A percentile compares a stretch with the other conserved stretches of the same genome.
phyloP scores from a whole-genome alignment of 2,113 vertebrate genomes.

The Petrocephalus microphthalmus region DNA sequence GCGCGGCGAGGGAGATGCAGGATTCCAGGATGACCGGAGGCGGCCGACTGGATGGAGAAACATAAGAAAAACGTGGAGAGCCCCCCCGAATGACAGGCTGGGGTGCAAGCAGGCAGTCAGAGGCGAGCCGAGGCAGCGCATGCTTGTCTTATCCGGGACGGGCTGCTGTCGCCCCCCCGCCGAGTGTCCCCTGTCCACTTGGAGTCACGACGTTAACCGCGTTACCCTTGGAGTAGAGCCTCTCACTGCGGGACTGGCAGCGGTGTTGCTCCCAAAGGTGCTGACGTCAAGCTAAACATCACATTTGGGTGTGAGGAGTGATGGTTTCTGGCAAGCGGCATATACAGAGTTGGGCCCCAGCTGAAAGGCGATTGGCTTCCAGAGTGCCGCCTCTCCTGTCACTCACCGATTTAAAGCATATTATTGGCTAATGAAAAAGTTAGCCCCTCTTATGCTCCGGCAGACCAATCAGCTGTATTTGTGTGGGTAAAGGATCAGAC shows the following conservation, averaged over 20 bases:
- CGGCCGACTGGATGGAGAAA: slow-evolving; percentile 53
- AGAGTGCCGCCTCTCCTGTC: not conserved
- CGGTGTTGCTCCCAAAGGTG: not conserved
- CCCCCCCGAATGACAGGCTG: slow-evolving; percentile 29
- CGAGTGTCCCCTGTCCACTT: slow-evolving; percentile 25
- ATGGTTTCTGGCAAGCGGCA: not conserved
- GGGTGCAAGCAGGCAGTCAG: slow-evolving; percentile 40
- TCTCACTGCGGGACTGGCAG: not conserved
- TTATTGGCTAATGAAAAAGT: not conserved
- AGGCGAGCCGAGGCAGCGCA: slow-evolving; percentile 39
- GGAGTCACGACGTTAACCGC: slow-evolving; percentile 28
- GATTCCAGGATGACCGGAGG: not conserved
- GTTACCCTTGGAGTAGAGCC: slow-evolving; percentile 22
- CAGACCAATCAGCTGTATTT: not conserved
- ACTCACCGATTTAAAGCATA: not conserved
- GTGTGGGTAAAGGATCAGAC: not conserved
- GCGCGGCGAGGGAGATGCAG: not conserved
- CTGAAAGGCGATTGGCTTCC: not conserved
- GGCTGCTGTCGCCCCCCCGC: slow-evolving; percentile 27
- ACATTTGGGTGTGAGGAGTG: not conserved
- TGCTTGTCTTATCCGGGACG: slow-evolving; percentile 39
- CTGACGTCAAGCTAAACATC: not conserved
- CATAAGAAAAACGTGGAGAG: slow-evolving; percentile 35
- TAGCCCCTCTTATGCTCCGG: not conserved
- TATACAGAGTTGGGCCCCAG: not conserved